A percentile compares a stretch with the other conserved stretches of the same genome.
Conservation (phyloP, 1,140 invertebrate species). For the Drosophila suzukii region DNA sequence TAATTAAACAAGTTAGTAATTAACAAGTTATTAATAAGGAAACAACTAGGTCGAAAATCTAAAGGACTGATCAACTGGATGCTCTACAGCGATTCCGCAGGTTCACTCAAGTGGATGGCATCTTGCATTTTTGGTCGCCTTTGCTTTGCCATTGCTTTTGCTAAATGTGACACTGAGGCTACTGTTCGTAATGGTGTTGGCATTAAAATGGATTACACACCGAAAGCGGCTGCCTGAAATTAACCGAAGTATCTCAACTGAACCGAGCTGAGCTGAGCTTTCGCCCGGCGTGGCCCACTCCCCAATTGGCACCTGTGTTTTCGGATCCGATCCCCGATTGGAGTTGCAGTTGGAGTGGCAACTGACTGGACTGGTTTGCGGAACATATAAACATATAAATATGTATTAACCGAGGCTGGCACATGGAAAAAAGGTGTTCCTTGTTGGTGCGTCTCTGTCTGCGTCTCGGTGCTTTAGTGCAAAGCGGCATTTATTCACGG, state of each 20-base stretch:
- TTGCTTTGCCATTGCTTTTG: slow-evolving; percentile 54
- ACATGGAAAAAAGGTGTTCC: slow-evolving; percentile 67
- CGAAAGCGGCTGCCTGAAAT: slow-evolving; percentile 66
- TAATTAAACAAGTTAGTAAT: no score
- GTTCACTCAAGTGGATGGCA: slow-evolving; percentile 57
- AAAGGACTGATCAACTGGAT: not conserved
- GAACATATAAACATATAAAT: slow-evolving; percentile 31
- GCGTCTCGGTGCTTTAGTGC: slow-evolving; percentile 64
- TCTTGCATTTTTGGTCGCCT: slow-evolving; percentile 50
- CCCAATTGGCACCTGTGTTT: slow-evolving; percentile 47
- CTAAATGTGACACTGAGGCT: slow-evolving; percentile 82
- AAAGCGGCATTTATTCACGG: slow-evolving; percentile 83
- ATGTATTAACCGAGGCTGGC: slow-evolving; percentile 3
- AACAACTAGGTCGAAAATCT: not conserved
- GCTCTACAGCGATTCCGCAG: slow-evolving; percentile 17
- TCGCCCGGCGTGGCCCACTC: slow-evolving; percentile 51
- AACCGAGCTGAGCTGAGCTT: slow-evolving; percentile 49
- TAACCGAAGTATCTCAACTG: slow-evolving; percentile 38
- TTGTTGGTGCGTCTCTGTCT: slow-evolving; percentile 64
- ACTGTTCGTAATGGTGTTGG: slow-evolving; percentile 83
- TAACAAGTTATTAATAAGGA: not conserved
- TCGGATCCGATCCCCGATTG: not conserved
- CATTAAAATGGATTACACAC: slow-evolving; percentile 83
- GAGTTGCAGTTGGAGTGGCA: slow-evolving; percentile 6
- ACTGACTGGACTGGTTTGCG: slow-evolving; percentile 46